These are phyloP conservation scores for Chrysochloris asiatica DNA, from an alignment of 2,113 vertebrate species.

Conservation along the genomic window DNA sequence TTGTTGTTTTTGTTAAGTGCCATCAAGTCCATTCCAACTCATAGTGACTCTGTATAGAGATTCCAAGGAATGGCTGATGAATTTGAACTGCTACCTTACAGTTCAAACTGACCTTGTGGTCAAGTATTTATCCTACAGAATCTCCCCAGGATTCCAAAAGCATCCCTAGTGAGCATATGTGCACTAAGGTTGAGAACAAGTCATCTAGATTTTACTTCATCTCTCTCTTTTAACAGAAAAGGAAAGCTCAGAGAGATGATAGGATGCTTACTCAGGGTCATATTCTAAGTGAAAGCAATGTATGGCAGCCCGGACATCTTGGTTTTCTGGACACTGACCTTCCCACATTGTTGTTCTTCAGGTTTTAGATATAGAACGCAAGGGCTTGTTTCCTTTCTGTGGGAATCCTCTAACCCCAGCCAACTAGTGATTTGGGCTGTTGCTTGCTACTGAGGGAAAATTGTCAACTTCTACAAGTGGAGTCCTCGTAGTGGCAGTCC, in stretches of 20 bases:
- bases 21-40: no score
- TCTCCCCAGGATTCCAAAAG: constrained; percentile 12
- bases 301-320: neutral
- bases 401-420: neutral
- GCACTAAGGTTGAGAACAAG: neutral
- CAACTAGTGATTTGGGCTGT: neutral
- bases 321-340: neutral
- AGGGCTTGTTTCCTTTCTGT: neutral
- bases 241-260: constrained; percentile 18
- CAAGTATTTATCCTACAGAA: no score
- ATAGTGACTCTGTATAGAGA: no score
- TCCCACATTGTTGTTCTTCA: neutral
- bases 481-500: no score
- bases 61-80: no score
- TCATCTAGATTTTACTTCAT: neutral
- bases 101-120: no score
- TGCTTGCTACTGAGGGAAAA: neutral
- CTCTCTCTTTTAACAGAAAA: neutral
- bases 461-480: neutral
- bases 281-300: neutral
- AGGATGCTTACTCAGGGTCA: neutral
- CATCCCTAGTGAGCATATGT: neutral
- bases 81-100: no score
- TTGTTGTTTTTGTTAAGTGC: no score
- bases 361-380: neutral